Base-by-base conservation (phyloP, 2,113 vertebrate species). In the Serinus canaria region DNA sequence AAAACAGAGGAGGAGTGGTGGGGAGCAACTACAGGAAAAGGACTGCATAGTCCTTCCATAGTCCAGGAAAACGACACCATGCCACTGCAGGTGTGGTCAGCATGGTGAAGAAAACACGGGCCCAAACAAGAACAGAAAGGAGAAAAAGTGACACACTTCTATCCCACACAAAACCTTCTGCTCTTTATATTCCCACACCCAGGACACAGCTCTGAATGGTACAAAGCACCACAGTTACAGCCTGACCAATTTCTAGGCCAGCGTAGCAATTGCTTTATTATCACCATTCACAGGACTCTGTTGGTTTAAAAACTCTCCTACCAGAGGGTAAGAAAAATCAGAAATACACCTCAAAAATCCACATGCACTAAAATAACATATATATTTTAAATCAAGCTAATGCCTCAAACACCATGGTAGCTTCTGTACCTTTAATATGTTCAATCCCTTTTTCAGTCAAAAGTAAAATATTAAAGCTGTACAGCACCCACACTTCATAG, bases 381-480 rank as follows among this genome's bases (percentile, higher is more conserved):
- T 4, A 6, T 20, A 28, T 78, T 77, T 56, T 7, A 70, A 60
- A 76, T 37, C 33, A 77, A 52, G 24, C 6, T 50, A 17, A 28
- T 13, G 11, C 47, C 33, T 68, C 37, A 60, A 64, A 56, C 6
- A 75, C 49, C 28, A 50, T 15, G 47, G 30, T 2, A 52, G 17
- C 4, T 55, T 62, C 62, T 60, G 11, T 23, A 81, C 18, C 39
- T 72, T 60, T 72, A 80, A 5, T 14, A 56, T 0, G 2, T 10
- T 28, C 49, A 33, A 60, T 56, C 14, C 33, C 39, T 56, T 75
- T 58, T 59, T 43, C 27, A 47, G 41, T 66, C n/a, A 72, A 11
- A 92, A 91, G 63, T 74, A 89, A 91, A 79, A 60, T 49, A 84
- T 37, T 59, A 78, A 86, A 91, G 79, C 46, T 59, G 56, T 43